Percentiles rank a stretch among this genome's conserved stretches.
Conservation (phyloP, 2,888 invertebrate species). For the Pyrocoelia pectoralis region DNA sequence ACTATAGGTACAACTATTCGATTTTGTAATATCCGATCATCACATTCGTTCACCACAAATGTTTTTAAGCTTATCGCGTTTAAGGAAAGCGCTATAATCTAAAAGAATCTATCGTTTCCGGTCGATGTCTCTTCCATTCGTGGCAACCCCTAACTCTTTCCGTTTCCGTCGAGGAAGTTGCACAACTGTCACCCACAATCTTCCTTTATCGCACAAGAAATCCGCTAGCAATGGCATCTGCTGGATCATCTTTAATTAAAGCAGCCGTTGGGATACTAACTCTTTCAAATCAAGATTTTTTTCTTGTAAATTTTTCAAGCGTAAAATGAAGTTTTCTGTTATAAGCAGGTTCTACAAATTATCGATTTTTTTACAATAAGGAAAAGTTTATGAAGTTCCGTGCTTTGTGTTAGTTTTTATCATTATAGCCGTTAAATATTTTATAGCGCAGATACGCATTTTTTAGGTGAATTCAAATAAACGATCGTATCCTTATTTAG, state of each 20-base stretch:
- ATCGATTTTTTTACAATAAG: slow-evolving; percentile 6
- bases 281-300: slow-evolving; percentile 33
- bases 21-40: neutral
- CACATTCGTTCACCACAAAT: slow-evolving; percentile 21
- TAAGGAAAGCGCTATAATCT: slow-evolving; percentile 33
- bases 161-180: slow-evolving; percentile 37
- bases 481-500: no score
- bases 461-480: no score
- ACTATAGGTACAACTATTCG: neutral
- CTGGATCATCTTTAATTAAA: slow-evolving; percentile 41
- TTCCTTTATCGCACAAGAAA: slow-evolving; percentile 36
- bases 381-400: neutral
- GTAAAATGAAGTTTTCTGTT: slow-evolving; percentile 36
- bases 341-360: slow-evolving; percentile 15
- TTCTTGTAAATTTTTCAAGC: slow-evolving; percentile 32
- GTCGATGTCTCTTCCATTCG: slow-evolving; percentile 36
- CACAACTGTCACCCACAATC: slow-evolving; percentile 39
- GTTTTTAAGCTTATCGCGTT: slow-evolving; percentile 25
- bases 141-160: slow-evolving; percentile 37
- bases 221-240: slow-evolving; percentile 36
- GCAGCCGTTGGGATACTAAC: slow-evolving; percentile 34
- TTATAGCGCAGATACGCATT: neutral
- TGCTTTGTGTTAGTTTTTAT: neutral
- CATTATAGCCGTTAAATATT: neutral
- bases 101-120: slow-evolving; percentile 40